Evolutionary conservation across 2,113 vertebrate genomes (phyloP), one percentile per base, ranked within the genome.

Genomic region (Dipodomys ordii): DNA sequence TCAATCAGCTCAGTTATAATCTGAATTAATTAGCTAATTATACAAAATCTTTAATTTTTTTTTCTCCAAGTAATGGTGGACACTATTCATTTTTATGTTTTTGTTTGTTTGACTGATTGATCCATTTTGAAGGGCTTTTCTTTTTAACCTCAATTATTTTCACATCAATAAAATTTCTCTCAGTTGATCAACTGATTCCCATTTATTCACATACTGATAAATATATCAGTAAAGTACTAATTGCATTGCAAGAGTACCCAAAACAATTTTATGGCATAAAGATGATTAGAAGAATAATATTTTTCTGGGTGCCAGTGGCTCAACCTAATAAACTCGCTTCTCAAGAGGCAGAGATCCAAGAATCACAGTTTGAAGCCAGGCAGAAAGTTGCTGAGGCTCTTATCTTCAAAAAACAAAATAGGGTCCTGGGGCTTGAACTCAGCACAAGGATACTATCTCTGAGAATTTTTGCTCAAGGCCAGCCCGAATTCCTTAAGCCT

Each of bases 21-120:
- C 35, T 88, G 35, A 90, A 85, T 86, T 96, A 93, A 96, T 93
- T 76, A 88, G 79, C 87, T 93, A 97, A 95, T 92, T 95, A 90
- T 49, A 80, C n/a, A 83, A 87, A 81, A 72, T 88, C 65, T 92
- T 90, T 82, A 78, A 76, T 86, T 90, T 10, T 78, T 88, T 86
- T 49, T 94, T 82, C 78, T 2, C 62, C 69, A 15, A 88, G 20
- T 82, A 88, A 60, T 80, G 15, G 44, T 85, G 46, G 80, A 83
- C 86, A 85, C 8, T 2, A 53, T 20, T 18, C 80, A 83, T 46
- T 18, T 44, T 20, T 1, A 13, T 64, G 9, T 1, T 39, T 73
- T 60, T 78, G 15, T 57, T 57, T 13, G n/a, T 57, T 57, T 57
- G 15, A 15, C 15, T 57, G 53, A 15, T 3, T 57, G 53, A 13